These are phyloP conservation scores for Penaeus japonicus DNA, from an alignment of 1,140 invertebrate species.

Conservation along the genomic window DNA sequence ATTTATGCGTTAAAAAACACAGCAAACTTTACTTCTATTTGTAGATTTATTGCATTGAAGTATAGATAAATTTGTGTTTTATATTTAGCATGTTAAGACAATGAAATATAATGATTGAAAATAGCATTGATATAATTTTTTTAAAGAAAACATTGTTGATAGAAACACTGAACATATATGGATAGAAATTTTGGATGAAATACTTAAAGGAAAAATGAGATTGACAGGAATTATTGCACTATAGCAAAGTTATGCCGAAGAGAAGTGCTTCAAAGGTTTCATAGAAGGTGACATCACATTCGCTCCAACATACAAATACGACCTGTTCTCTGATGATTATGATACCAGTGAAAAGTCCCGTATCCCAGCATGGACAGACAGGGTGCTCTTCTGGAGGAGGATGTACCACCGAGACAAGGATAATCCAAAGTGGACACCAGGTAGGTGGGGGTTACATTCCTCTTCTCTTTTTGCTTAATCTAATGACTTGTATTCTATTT, in stretches of 20 bases:
- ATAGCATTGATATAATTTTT: no score
- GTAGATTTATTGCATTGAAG: no score
- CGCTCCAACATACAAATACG: constrained; percentile 98
- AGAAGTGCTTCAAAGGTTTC: constrained; percentile 94
- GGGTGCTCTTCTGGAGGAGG: constrained; percentile 88
- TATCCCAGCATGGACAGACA: constrained; percentile 97
- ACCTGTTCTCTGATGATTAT: constrained; percentile 98
- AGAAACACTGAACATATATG: no score
- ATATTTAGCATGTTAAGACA: no score
- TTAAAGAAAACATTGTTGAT: no score
- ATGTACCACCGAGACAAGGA: constrained; percentile 67
- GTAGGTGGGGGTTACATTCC: constrained; percentile 61
- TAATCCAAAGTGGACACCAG: constrained; percentile 64
- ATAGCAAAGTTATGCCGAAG: constrained; percentile 77
- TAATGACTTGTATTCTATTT: constrained; percentile 66
- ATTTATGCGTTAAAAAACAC: no score
- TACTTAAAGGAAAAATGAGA: not conserved
- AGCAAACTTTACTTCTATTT: no score
- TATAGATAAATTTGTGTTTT: no score
- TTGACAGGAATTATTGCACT: constrained; percentile 26
- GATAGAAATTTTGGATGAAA: no score
- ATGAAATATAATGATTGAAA: no score
- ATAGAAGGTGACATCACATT: constrained; percentile 92
- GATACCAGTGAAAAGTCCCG: constrained; percentile 98
- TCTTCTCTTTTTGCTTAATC: constrained; percentile 61